These are phyloP conservation scores for Nomada ruficornis DNA, from an alignment of 2,888 invertebrate species.

Conservation along the genomic window DNA sequence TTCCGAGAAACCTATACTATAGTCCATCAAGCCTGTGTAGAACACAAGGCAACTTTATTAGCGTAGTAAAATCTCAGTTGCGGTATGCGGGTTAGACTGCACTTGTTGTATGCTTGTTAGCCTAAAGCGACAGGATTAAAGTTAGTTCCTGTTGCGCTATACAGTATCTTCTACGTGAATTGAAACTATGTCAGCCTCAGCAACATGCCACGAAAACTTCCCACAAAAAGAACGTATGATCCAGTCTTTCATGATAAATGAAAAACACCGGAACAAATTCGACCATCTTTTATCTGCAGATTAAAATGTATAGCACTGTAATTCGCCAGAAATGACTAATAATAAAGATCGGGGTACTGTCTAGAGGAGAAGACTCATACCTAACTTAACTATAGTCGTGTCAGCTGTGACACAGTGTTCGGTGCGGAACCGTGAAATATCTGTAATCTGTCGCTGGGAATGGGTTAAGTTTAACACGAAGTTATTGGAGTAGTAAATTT, in stretches of 20 bases:
- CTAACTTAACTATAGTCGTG: constrained; percentile 4
- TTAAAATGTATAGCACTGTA: not conserved
- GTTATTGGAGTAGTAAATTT: constrained; percentile 78
- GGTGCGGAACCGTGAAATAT: constrained; percentile 15
- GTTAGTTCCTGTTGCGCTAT: constrained; percentile 10
- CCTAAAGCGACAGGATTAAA: constrained; percentile 35
- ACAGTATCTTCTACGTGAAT: constrained; percentile 22
- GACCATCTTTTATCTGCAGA: not conserved
- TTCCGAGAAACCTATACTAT: not conserved
- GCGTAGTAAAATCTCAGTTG: constrained; percentile 16
- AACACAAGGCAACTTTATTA: constrained; percentile 17
- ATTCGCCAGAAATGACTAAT: not conserved
- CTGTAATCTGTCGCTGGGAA: constrained; percentile 27
- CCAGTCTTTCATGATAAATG: not conserved
- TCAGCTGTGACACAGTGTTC: constrained; percentile 2
- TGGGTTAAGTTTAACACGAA: constrained; percentile 52
- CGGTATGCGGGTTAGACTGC: constrained; percentile 25
- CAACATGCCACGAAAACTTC: not conserved
- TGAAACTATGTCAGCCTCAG: constrained; percentile 11
- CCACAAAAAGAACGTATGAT: not conserved
- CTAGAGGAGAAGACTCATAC: constrained; percentile 9
- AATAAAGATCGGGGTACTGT: too few species aligned
- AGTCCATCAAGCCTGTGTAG: not conserved
- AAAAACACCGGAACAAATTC: not conserved
- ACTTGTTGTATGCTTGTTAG: constrained; percentile 30